These are phyloP conservation scores for Nomada fabriciana DNA, from an alignment of 2,888 invertebrate species.

Conservation along the genomic window DNA sequence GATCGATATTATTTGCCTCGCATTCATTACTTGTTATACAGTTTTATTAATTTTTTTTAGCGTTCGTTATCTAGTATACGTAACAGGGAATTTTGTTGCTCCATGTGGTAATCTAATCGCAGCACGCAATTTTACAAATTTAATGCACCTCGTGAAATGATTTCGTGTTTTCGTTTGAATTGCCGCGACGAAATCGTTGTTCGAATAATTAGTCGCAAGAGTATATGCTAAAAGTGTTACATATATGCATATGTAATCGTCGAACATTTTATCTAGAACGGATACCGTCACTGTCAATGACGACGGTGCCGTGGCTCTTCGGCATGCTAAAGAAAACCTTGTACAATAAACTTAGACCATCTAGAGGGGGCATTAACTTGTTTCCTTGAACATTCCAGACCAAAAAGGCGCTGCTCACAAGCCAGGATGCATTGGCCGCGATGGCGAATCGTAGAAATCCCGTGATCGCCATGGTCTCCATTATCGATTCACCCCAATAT, in stretches of 20 bases:
- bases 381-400: conserved; percentile 91
- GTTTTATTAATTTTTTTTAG: too few relatives aligned
- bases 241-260: background rate
- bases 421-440: conserved; percentile 88
- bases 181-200: too few relatives aligned
- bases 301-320: conserved; percentile 78
- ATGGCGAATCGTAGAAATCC: conserved; percentile 90
- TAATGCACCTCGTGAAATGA: too few relatives aligned
- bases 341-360: conserved; percentile 73
- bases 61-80: too few relatives aligned
- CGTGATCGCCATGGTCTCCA: conserved; percentile 87
- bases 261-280: conserved; percentile 32
- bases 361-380: conserved; percentile 87
- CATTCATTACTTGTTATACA: too few relatives aligned
- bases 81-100: too few relatives aligned
- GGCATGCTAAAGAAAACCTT: conserved; percentile 78
- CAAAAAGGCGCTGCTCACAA: conserved; percentile 90
- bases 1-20: too few relatives aligned
- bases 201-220: background rate
- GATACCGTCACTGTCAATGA: conserved; percentile 75
- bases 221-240: too few relatives aligned
- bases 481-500: conserved; percentile 90
- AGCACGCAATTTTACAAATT: too few relatives aligned
- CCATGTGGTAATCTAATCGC: too few relatives aligned
- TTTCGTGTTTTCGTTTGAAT: too few relatives aligned